These are phyloP conservation scores for Oryzias celebensis DNA, from an alignment of 2,113 vertebrate genomes.

Conservation along the genomic window DNA sequence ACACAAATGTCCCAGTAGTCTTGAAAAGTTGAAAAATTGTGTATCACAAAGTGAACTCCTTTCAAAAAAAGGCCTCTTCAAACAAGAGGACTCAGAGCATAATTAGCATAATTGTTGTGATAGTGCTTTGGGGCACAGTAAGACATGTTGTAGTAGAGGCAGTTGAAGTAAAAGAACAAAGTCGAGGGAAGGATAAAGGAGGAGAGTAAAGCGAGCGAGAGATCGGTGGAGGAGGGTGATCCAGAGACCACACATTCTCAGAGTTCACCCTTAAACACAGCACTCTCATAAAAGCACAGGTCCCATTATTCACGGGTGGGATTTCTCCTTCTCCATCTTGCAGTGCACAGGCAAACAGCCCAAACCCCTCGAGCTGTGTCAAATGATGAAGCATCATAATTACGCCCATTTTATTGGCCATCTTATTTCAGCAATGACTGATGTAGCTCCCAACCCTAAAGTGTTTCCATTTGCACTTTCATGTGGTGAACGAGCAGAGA, in stretches of 20 bases:
- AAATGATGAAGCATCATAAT: slow-evolving; percentile 81
- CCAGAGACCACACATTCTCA: slow-evolving; percentile 79
- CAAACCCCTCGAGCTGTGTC: slow-evolving; percentile 72
- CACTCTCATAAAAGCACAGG: slow-evolving; percentile 68
- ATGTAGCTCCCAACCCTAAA: slow-evolving; percentile 77
- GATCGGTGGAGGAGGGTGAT: slow-evolving; percentile 46
- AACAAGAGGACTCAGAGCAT: too few relatives aligned
- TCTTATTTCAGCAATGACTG: slow-evolving; percentile 79
- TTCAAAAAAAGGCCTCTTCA: too few relatives aligned
- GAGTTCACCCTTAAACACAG: slow-evolving; percentile 73
- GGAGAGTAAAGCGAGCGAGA: background rate
- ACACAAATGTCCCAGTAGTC: too few relatives aligned
- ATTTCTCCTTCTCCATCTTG: slow-evolving; percentile 49
- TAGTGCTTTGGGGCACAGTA: slow-evolving; percentile 52
- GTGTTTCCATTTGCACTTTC: slow-evolving; percentile 80
- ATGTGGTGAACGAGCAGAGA: slow-evolving; percentile 74
- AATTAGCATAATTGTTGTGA: slow-evolving; percentile 42
- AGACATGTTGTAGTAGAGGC: slow-evolving; percentile 60
- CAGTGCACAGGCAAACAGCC: slow-evolving; percentile 61
- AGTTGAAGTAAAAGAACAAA: slow-evolving; percentile 34
- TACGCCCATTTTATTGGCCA: slow-evolving; percentile 79
- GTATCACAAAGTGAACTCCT: too few relatives aligned
- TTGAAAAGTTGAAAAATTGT: too few relatives aligned
- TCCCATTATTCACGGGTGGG: slow-evolving; percentile 77
- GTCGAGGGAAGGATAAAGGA: background rate